Evolutionary conservation across 2,888 invertebrate genomes (phyloP).

Genomic region (Apotomis capreana): DNA sequence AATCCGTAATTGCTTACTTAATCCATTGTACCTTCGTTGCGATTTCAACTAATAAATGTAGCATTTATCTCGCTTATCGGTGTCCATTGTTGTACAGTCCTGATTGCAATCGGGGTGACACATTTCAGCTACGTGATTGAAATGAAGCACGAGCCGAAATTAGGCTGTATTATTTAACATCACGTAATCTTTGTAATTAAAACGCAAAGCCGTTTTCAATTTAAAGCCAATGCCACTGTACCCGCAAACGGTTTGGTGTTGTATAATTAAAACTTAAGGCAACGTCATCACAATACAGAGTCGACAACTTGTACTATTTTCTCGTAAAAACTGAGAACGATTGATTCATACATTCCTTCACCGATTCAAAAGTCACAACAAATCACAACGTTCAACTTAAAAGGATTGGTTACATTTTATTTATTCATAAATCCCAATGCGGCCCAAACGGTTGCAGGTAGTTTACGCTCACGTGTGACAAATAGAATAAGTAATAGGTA

Average conservation of each 20-base stretch:
- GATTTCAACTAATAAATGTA: conserved; percentile 49
- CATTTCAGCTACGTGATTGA: conserved; percentile 13
- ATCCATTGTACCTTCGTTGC: conserved; percentile 57
- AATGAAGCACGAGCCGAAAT: conserved; percentile 6
- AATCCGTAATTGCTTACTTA: conserved; percentile 66
- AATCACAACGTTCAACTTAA: neutral
- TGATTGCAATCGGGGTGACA: conserved; percentile 25
- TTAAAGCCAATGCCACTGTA: neutral
- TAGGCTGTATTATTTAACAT: conserved; percentile 14
- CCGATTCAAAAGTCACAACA: no score
- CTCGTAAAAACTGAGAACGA: no score
- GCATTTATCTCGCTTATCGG: conserved; percentile 13
- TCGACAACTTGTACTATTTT: no score
- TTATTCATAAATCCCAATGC: neutral
- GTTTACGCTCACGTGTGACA: conserved; percentile 16
- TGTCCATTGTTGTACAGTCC: conserved; percentile 24
- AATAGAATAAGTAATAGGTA: conserved; percentile 38
- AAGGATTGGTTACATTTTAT: neutral
- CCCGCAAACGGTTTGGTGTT: neutral
- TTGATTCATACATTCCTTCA: no score
- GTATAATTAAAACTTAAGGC: neutral
- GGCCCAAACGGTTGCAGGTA: neutral
- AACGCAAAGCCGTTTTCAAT: neutral
- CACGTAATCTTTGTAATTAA: neutral
- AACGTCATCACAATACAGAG: no score